A percentile compares a stretch with the other conserved stretches of the same genome.
These are phyloP conservation scores for Porites rus DNA, from an alignment of 92 coral and sea anemone species.

Conservation along the genomic window DNA sequence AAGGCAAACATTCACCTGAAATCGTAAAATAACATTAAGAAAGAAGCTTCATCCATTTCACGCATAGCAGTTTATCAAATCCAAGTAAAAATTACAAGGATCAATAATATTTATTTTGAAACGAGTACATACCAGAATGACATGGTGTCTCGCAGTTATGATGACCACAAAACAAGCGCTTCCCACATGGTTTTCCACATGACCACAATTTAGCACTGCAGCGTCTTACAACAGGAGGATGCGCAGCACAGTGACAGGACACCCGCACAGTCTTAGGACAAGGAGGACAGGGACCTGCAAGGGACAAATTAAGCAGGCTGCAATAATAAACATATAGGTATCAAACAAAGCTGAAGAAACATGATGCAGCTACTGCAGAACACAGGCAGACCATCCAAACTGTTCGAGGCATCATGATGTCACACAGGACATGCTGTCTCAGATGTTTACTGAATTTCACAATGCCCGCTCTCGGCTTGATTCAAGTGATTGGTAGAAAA, in stretches of 20 bases:
- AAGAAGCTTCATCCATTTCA: neutral
- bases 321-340: too few species aligned
- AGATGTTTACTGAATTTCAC: too few species aligned
- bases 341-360: too few species aligned
- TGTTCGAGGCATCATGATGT: too few species aligned
- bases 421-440: too few species aligned
- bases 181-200: conserved; percentile 96
- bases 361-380: too few species aligned
- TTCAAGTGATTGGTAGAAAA: too few species aligned
- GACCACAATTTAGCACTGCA: conserved; percentile 97
- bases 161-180: conserved; percentile 82
- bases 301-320: neutral
- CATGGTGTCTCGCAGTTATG: conserved; percentile 87
- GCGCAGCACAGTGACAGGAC: conserved; percentile 89
- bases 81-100: neutral
- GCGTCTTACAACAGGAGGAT: conserved; percentile 81
- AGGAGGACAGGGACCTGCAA: conserved; percentile 95
- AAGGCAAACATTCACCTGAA: conserved; percentile 85
- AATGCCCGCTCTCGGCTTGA: too few species aligned
- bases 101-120: neutral
- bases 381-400: too few species aligned
- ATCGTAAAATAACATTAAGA: neutral
- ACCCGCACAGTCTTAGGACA: conserved; percentile 94
- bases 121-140: conserved; percentile 74
- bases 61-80: neutral